Conservation (phyloP, 2,888 invertebrate species). For the Drosophila mimetica region DNA sequence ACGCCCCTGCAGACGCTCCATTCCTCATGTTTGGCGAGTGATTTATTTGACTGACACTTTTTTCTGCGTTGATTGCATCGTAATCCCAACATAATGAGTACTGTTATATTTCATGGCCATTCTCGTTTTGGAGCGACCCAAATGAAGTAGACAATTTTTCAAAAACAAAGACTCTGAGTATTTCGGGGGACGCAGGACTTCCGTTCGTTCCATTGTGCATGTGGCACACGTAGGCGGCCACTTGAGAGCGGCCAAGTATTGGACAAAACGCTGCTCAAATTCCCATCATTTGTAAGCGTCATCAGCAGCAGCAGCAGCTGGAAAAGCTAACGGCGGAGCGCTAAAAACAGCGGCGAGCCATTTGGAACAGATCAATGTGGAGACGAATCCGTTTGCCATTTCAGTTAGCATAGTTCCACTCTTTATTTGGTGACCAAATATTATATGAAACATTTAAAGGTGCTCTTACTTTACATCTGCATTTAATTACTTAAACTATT, state of each 20-base stretch:
- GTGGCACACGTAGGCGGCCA: conserved; percentile 75
- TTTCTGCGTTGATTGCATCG: conserved; percentile 82
- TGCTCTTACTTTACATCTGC: not conserved
- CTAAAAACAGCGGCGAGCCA: conserved; percentile 18
- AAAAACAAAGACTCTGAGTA: conserved; percentile 69
- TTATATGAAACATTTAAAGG: not conserved
- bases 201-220: conserved; percentile 62
- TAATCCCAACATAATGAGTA: conserved; percentile 82
- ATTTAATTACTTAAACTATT: no score
- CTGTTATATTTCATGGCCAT: conserved; percentile 80
- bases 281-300: conserved; percentile 71
- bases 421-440: not conserved
- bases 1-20: conserved; percentile 24
- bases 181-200: not conserved
- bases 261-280: conserved; percentile 62
- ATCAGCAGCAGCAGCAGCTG: conserved; percentile 38
- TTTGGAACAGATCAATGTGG: conserved; percentile 30
- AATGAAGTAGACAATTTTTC: conserved; percentile 80
- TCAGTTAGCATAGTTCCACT: not conserved
- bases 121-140: conserved; percentile 63
- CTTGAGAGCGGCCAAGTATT: conserved; percentile 54
- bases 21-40: conserved; percentile 75
- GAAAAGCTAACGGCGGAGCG: conserved; percentile 5
- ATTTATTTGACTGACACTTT: conserved; percentile 82
- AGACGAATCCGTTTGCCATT: conserved; percentile 9